These are phyloP conservation scores for Phenganax subtilis DNA, from an alignment of 92 coral and sea anemone genomes.

Conservation along the genomic window DNA sequence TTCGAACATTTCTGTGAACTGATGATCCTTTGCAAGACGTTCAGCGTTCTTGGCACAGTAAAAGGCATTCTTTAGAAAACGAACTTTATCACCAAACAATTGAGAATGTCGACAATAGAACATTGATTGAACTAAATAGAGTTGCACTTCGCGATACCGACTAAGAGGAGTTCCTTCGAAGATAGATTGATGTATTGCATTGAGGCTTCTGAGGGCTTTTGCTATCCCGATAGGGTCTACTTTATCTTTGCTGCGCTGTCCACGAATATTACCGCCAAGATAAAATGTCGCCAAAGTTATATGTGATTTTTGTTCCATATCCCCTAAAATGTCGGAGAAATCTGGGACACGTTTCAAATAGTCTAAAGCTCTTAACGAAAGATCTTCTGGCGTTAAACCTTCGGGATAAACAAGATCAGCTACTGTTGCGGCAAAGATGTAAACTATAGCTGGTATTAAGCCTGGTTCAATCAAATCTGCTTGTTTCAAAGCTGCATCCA, in stretches of 20 bases:
- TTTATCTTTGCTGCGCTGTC: neutral
- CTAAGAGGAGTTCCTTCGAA: constrained; percentile 16
- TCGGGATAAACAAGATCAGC: neutral
- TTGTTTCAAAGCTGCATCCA: neutral
- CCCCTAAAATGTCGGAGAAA: neutral
- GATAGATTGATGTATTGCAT: neutral
- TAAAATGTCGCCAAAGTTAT: constrained; percentile 17
- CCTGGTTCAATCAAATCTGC: constrained; percentile 34
- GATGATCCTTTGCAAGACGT: constrained; percentile 7
- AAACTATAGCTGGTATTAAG: constrained; percentile 30
- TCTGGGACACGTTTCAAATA: too few relatives aligned
- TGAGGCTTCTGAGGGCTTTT: constrained; percentile 1
- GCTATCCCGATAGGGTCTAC: neutral
- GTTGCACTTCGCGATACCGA: constrained; percentile 28
- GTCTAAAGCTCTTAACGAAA: too few relatives aligned
- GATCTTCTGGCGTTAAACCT: too few relatives aligned
- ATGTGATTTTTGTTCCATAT: constrained; percentile 29
- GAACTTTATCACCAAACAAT: neutral
- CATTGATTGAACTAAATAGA: constrained; percentile 12
- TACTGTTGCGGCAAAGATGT: constrained; percentile 28
- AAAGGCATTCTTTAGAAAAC: constrained; percentile 21
- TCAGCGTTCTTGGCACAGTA: constrained; percentile 18
- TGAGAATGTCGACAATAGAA: constrained; percentile 22
- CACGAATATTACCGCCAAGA: neutral
- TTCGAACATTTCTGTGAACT: constrained; percentile 32